A percentile compares a stretch with the other conserved stretches of the same genome.
Conservation (phyloP, 2,113 vertebrate genomes). For the Dolichallabes microphthalmus region DNA sequence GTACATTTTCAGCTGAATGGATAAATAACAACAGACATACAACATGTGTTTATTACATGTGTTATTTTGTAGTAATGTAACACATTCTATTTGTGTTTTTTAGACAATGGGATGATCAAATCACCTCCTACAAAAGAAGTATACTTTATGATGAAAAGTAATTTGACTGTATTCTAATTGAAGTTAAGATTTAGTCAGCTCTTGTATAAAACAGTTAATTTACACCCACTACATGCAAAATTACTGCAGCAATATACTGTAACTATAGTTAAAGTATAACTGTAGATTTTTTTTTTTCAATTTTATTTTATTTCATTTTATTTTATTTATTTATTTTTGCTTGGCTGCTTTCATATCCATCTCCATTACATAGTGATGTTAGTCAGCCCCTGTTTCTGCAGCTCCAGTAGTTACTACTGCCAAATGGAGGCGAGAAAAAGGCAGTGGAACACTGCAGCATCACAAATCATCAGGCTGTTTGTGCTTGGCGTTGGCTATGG, state of each 20-base stretch:
- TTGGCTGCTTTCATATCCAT: constrained; percentile 21
- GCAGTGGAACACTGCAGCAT: constrained; percentile 44
- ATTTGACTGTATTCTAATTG: not conserved
- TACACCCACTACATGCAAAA: not conserved
- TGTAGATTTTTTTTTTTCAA: not conserved
- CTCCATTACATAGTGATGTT: constrained; percentile 25
- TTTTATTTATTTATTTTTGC: too few species aligned
- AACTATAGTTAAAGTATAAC: too few species aligned
- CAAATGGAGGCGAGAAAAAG: constrained; percentile 17
- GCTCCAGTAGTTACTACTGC: constrained; percentile 9
- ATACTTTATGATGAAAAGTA: not conserved
- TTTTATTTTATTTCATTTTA: too few species aligned
- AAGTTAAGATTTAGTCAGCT: not conserved
- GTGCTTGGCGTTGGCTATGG: constrained; percentile 28
- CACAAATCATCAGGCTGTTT: constrained; percentile 49
- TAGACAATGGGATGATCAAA: not conserved
- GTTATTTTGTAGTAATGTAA: not conserved
- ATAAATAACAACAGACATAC: not conserved
- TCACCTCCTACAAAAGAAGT: not conserved
- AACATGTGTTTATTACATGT: not conserved
- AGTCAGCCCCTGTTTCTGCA: constrained; percentile 28
- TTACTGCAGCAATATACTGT: not conserved
- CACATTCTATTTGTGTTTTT: not conserved
- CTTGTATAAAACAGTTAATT: not conserved
- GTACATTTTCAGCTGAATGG: not conserved